Conservation (phyloP, 2,888 invertebrate genomes). For the Agelastica alni region DNA sequence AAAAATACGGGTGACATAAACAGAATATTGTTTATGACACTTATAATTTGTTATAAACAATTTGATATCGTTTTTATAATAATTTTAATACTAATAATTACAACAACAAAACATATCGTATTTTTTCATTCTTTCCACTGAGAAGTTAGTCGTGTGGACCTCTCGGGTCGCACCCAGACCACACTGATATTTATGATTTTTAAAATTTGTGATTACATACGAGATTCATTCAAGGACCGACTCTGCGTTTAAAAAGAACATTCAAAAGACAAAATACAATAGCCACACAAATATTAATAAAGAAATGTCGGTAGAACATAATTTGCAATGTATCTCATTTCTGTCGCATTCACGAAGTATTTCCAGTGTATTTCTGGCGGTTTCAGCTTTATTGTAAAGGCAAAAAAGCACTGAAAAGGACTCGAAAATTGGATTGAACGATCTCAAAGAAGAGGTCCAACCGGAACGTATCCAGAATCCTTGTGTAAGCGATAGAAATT, state of each 20-base stretch:
- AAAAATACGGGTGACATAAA: too few relatives aligned
- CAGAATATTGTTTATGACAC: too few relatives aligned
- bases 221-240: too few relatives aligned
- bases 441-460: neutral
- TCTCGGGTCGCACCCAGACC: too few relatives aligned
- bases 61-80: too few relatives aligned
- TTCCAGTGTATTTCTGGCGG: slow-evolving; percentile 5
- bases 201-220: too few relatives aligned
- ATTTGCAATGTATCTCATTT: slow-evolving; percentile 19
- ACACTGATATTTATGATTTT: too few relatives aligned
- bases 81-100: too few relatives aligned
- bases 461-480: neutral
- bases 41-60: too few relatives aligned
- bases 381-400: slow-evolving; percentile 13
- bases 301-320: slow-evolving; percentile 11
- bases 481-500: neutral
- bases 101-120: too few relatives aligned
- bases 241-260: neutral
- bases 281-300: slow-evolving; percentile 11
- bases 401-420: slow-evolving; percentile 10
- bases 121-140: too few relatives aligned
- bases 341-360: neutral
- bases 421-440: slow-evolving; percentile 16
- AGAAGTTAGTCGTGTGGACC: too few relatives aligned
- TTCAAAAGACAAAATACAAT: slow-evolving; percentile 6